Base-by-base conservation (phyloP, 2,888 invertebrate species). In the Luperina nickerlii region DNA sequence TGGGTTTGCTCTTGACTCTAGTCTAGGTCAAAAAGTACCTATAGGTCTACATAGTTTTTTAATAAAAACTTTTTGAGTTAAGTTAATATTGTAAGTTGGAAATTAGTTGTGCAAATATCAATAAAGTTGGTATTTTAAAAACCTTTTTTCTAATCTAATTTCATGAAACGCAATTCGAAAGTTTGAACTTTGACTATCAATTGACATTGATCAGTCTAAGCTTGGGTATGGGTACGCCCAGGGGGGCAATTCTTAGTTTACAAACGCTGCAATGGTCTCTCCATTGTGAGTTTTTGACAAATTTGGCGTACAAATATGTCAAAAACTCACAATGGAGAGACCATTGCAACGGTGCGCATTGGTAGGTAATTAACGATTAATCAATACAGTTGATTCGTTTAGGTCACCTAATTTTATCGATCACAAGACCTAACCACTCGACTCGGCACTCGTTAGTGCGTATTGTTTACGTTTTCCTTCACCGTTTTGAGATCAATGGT, bases 21-120 rank as follows among this genome's bases (percentile, higher is more conserved):
- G 38, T 38, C 38, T 38, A 38, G 38, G 38, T 6, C 38, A 38
- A 6, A 38, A 38, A 38, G 38, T 38, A 38, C 57, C 13, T 42
- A 38, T 65, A 20, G 11, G 9, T 73, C 63, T 20, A 38, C n/a
- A 32, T 74, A 67, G 66, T 66, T 69, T 79, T 75, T 77, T 76
- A 77, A 79, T 77, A 76, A 71, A 85, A 84, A 67, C 69, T 75
- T 81, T 78, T 81, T 60, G 1, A 24, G n/a, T 42, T 70, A 67
- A 32, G 51, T 62, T n/a, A 67, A 77, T 81, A 71, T 60, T 68
- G 32, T 70, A 76, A 81, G 51, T 81, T 70, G 13, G 32, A 75
- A 81, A 81, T 80, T 51, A 81, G 42, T 81, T 80, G 7, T 38
- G 54, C 54, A 68, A 74, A 79, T 62, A 74, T 45, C n/a, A 68